phyloP scores from a whole-genome alignment of 2,888 invertebrate species.

The Lithophane socia region DNA sequence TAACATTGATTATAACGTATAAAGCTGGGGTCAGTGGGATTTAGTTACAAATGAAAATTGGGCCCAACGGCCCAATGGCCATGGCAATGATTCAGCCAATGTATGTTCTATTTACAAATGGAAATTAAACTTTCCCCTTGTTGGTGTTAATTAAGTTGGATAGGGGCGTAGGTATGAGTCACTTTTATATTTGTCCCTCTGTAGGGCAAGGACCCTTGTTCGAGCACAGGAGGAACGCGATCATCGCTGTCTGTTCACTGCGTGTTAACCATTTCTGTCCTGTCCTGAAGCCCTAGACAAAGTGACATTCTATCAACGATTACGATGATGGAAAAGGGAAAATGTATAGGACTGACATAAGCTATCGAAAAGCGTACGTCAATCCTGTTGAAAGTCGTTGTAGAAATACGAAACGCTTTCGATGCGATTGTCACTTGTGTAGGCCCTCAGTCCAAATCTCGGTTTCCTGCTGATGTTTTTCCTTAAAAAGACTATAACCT shows the following conservation, averaged over 20 bases:
- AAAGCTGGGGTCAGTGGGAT: slow-evolving; percentile 77
- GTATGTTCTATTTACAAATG: slow-evolving; percentile 52
- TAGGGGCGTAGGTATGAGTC: slow-evolving; percentile 64
- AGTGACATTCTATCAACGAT: too few species aligned
- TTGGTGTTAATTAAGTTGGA: slow-evolving; percentile 56
- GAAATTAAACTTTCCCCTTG: slow-evolving; percentile 58
- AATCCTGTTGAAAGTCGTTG: too few species aligned
- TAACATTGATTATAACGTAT: slow-evolving; percentile 73
- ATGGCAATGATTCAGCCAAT: slow-evolving; percentile 65
- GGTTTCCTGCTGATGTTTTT: neutral
- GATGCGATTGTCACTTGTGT: too few species aligned
- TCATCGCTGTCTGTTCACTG: neutral
- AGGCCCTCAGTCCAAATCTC: neutral
- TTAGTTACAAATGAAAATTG: slow-evolving; percentile 58
- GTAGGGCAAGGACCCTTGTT: neutral
- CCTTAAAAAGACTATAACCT: neutral
- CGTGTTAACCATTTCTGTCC: neutral
- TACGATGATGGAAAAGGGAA: too few species aligned
- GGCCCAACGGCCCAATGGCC: slow-evolving; percentile 22
- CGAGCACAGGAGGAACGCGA: too few species aligned
- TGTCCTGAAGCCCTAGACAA: neutral
- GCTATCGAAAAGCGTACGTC: too few species aligned
- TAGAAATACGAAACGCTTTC: too few species aligned
- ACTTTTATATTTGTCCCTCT: slow-evolving; percentile 29
- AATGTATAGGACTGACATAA: too few species aligned